phyloP scores from a whole-genome alignment of 2,113 vertebrate genomes.

The Anarrhichthys ocellatus region DNA sequence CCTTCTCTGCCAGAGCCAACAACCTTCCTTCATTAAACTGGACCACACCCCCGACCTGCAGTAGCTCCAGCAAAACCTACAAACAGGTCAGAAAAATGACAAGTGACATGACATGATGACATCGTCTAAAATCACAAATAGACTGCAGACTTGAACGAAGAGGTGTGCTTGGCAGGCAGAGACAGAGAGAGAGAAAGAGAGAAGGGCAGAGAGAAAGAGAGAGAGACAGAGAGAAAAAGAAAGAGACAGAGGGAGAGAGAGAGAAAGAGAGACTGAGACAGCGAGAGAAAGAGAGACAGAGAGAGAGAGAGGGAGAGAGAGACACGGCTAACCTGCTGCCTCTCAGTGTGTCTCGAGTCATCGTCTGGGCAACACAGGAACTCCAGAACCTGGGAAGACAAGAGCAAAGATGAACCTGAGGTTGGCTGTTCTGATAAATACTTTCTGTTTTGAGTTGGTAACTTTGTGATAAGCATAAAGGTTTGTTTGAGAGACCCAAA shows the following conservation, averaged over 20 bases:
- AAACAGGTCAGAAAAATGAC: slow-evolving; percentile 16
- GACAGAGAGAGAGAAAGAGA: too few species aligned
- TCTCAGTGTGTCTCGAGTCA: slow-evolving; percentile 94
- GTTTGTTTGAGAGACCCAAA: neutral
- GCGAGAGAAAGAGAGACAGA: too few species aligned
- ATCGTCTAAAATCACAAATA: neutral
- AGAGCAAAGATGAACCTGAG: neutral
- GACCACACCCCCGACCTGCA: slow-evolving; percentile 94
- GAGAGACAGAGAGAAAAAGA: slow-evolving; percentile 11
- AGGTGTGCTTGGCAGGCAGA: too few species aligned
- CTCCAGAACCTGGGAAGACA: slow-evolving; percentile 89
- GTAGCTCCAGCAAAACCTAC: slow-evolving; percentile 94
- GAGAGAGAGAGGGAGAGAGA: too few species aligned
- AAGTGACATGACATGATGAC: neutral
- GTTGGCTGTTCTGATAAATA: too few species aligned
- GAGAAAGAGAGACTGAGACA: slow-evolving; percentile 56
- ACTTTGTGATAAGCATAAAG: neutral
- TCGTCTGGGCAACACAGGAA: slow-evolving; percentile 97
- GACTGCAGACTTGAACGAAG: neutral
- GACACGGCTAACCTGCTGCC: slow-evolving; percentile 89
- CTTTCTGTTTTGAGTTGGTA: neutral
- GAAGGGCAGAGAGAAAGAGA: neutral
- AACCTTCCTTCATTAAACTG: slow-evolving; percentile 95
- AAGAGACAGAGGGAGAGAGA: neutral
- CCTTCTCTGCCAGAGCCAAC: slow-evolving; percentile 92